These are phyloP conservation scores for Darevskia mixta DNA, from an alignment of 2,797 vertebrate species.

Conservation along the genomic window DNA sequence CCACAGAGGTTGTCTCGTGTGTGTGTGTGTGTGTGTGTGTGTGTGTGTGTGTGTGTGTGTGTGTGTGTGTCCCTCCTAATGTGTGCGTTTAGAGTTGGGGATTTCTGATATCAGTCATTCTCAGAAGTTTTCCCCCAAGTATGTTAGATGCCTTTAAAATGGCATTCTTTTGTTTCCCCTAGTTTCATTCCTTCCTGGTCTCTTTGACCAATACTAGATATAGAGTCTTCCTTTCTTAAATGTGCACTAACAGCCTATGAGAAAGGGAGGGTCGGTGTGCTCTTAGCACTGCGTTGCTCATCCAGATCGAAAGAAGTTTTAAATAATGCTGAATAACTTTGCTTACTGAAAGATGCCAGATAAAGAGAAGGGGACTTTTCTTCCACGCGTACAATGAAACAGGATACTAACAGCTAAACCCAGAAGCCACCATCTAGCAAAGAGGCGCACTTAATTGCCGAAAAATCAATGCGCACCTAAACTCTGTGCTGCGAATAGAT, in stretches of 20 bases:
- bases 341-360: too few species aligned
- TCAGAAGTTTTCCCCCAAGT: too few species aligned
- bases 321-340: too few species aligned
- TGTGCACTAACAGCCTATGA: background rate
- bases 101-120: too few species aligned
- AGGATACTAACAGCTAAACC: background rate
- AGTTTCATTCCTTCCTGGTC: background rate
- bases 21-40: too few species aligned
- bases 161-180: background rate
- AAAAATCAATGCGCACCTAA: background rate
- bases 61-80: too few species aligned
- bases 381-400: background rate
- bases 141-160: background rate
- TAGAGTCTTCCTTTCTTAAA: background rate
- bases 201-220: background rate
- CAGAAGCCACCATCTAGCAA: background rate
- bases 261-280: background rate
- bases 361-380: background rate
- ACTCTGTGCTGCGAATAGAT: background rate
- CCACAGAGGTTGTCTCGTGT: background rate
- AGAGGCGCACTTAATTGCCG: too few species aligned
- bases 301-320: background rate
- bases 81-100: too few species aligned
- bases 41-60: too few species aligned
- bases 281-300: background rate